phyloP scores from a whole-genome alignment of 1,140 invertebrate genomes.

The Papilio polyxenes region DNA sequence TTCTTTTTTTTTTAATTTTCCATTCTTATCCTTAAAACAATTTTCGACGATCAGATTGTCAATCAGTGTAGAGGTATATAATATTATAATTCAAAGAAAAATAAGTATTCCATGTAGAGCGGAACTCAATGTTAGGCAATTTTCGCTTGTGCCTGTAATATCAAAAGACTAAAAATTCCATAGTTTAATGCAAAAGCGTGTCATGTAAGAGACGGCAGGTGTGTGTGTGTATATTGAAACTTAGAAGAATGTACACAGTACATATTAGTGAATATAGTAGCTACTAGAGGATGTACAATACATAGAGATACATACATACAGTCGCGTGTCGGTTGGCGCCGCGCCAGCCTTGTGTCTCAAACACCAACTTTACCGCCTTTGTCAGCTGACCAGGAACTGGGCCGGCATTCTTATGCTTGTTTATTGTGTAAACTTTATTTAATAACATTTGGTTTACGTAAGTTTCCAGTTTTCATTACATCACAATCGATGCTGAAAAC shows the following conservation, averaged over 20 bases:
- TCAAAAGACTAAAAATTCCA: neutral
- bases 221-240: neutral
- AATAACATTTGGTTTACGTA: neutral
- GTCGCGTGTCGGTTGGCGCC: neutral
- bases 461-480: neutral
- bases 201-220: neutral
- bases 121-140: neutral
- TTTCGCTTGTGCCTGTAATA: neutral
- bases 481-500: neutral
- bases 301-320: neutral
- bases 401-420: neutral
- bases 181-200: conserved; percentile 7
- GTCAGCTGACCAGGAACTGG: conserved; percentile 18
- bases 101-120: neutral
- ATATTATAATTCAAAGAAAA: neutral
- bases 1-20: neutral
- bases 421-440: neutral
- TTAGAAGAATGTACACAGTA: neutral
- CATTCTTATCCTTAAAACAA: neutral
- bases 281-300: neutral
- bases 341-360: neutral
- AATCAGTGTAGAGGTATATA: neutral
- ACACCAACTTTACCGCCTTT: conserved; percentile 13
- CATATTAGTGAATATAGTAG: neutral
- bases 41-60: neutral